These are phyloP conservation scores for Paracanthobrama guichenoti DNA, from an alignment of 2,113 vertebrate species.

Conservation along the genomic window DNA sequence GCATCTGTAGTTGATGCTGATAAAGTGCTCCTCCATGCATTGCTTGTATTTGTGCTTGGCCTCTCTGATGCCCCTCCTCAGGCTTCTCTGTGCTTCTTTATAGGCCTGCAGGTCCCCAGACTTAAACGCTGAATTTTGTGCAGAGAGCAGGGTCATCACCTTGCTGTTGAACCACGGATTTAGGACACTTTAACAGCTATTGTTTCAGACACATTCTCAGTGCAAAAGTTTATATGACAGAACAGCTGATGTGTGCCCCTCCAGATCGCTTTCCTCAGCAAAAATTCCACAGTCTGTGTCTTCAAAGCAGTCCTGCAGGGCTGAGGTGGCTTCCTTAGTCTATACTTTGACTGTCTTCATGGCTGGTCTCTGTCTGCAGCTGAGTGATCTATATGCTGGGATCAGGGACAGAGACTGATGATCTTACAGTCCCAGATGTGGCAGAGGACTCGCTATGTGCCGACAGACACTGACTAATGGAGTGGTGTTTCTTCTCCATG, in stretches of 20 bases:
- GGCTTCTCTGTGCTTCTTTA: neutral
- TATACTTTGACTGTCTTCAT: constrained; percentile 12
- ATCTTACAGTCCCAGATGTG: neutral
- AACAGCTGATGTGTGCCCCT: neutral
- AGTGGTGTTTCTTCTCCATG: too few relatives aligned
- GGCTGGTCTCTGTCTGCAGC: neutral
- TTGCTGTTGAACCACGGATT: neutral
- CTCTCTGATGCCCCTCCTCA: neutral
- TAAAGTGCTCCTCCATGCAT: too few relatives aligned
- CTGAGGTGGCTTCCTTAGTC: neutral
- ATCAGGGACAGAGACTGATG: constrained; percentile 18
- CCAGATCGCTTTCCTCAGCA: constrained; percentile 12
- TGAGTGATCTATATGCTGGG: constrained; percentile 5
- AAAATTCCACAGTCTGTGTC: neutral
- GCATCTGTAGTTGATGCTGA: too few relatives aligned
- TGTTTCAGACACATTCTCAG: neutral
- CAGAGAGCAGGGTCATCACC: neutral
- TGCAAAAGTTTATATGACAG: neutral
- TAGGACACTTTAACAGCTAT: neutral
- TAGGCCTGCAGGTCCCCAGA: neutral
- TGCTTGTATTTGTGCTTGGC: neutral
- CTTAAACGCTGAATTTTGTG: neutral
- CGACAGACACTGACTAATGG: too few relatives aligned
- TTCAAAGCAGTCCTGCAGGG: constrained; percentile 6
- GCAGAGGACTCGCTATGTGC: neutral